Percentiles rank a stretch among this genome's conserved stretches.
Evolutionary conservation across 1,140 invertebrate genomes (phyloP).

Genomic region (Formica selysi): DNA sequence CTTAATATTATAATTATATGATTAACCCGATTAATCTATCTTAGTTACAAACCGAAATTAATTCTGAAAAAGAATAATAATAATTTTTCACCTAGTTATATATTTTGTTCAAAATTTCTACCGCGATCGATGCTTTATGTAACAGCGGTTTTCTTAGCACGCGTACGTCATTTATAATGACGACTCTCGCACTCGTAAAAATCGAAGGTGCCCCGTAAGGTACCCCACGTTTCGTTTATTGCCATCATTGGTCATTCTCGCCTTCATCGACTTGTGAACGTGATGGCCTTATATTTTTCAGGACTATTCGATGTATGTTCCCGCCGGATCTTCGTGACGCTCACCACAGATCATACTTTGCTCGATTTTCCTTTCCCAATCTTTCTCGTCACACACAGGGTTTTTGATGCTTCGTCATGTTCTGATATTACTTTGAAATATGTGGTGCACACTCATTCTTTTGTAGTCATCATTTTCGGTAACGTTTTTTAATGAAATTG

Average conservation of each 20-base stretch:
- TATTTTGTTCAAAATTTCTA: slow-evolving; percentile 13
- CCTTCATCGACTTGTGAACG: slow-evolving; percentile 56
- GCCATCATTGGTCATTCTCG: slow-evolving; percentile 45
- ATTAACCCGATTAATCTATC: not conserved
- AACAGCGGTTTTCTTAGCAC: slow-evolving; percentile 38
- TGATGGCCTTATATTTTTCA: slow-evolving; percentile 50
- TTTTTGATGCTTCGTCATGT: not conserved
- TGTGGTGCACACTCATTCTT: not conserved
- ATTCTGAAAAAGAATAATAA: not conserved
- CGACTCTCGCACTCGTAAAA: slow-evolving; percentile 16
- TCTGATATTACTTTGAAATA: not conserved
- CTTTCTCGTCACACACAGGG: not conserved
- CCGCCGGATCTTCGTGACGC: not conserved
- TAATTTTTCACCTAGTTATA: not conserved
- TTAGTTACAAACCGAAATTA: not conserved
- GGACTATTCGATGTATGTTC: not conserved
- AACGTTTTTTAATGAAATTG: not conserved
- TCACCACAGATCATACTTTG: slow-evolving; percentile 18
- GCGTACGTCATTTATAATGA: slow-evolving; percentile 41
- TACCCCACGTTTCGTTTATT: slow-evolving; percentile 46
- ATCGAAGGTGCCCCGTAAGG: slow-evolving; percentile 33
- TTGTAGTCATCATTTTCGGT: not conserved
- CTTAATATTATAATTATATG: not conserved
- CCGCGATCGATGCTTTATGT: slow-evolving; percentile 18
- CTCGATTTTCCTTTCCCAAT: not conserved